Conservation (phyloP, 2,888 invertebrate genomes). For the Reticulitermes lucifugus region DNA sequence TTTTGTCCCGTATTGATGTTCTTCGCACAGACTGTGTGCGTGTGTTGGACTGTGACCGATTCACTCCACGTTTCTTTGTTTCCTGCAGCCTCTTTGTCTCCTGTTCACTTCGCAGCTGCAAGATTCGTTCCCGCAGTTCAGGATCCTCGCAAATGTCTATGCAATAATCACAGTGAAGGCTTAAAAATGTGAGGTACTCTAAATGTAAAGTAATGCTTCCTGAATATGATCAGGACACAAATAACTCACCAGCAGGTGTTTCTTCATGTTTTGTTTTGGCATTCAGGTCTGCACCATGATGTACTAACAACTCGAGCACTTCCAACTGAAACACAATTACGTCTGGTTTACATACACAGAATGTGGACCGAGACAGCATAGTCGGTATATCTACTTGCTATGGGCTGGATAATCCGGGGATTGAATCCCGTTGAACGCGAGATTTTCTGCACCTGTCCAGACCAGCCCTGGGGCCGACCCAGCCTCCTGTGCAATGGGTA, state of each 20-base stretch:
- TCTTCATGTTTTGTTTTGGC: constrained; percentile 97
- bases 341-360: not conserved
- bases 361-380: no score
- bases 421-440: no score
- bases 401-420: no score
- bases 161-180: constrained; percentile 42
- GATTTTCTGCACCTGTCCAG: no score
- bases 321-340: constrained; percentile 75
- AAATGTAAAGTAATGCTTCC: not conserved
- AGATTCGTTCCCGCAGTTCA: constrained; percentile 90
- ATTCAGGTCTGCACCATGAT: constrained; percentile 97
- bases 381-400: no score
- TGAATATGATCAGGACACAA: not conserved
- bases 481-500: no score
- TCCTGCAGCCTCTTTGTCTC: constrained; percentile 79
- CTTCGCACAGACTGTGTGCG: constrained; percentile 93
- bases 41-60: constrained; percentile 81
- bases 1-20: constrained; percentile 93
- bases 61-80: constrained; percentile 71
- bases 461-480: no score
- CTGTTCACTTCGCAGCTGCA: constrained; percentile 90
- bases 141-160: constrained; percentile 96
- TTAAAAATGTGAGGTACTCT: constrained; percentile 17
- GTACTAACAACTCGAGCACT: constrained; percentile 93
- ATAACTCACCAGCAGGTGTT: constrained; percentile 88